Percentiles rank a stretch among this genome's conserved stretches.
Evolutionary conservation across 2,888 invertebrate genomes (phyloP).

Genomic region (Byasa hedistus): DNA sequence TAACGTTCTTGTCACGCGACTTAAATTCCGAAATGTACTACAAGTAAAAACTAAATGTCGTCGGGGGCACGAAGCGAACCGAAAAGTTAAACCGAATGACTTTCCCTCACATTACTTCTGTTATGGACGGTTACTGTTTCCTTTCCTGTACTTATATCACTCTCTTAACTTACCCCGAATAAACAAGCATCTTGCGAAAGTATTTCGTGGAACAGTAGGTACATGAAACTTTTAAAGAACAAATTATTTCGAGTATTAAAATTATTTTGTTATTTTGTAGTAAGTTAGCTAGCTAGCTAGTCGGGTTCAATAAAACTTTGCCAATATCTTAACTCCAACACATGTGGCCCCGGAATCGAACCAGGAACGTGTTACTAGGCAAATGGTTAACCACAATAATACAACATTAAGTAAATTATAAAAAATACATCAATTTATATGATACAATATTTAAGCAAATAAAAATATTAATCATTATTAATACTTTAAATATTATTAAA

Average conservation of each 20-base stretch:
- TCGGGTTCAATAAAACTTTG: too few relatives aligned
- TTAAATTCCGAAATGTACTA: not conserved
- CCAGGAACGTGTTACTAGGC: too few relatives aligned
- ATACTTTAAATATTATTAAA: too few relatives aligned
- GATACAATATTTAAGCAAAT: too few relatives aligned
- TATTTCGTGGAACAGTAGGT: not conserved
- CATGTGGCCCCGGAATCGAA: too few relatives aligned
- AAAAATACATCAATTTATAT: too few relatives aligned
- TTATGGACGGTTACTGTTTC: constrained; percentile 41
- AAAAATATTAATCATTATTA: too few relatives aligned
- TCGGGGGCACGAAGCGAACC: constrained; percentile 42
- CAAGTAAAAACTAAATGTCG: constrained; percentile 37
- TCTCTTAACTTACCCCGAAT: constrained; percentile 38
- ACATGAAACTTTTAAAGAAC: not conserved
- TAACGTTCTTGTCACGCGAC: not conserved
- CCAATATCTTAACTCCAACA: too few relatives aligned
- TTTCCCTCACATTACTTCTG: constrained; percentile 51
- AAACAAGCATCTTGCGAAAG: constrained; percentile 32
- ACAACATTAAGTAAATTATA: too few relatives aligned
- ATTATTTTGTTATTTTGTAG: not conserved
- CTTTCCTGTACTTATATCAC: constrained; percentile 45
- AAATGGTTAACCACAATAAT: too few relatives aligned
- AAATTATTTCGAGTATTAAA: not conserved
- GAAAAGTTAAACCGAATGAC: constrained; percentile 62
- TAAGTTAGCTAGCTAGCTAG: too few relatives aligned